phyloP scores from a whole-genome alignment of 2,113 vertebrate species.

The Campylomormyrus tamandua region DNA sequence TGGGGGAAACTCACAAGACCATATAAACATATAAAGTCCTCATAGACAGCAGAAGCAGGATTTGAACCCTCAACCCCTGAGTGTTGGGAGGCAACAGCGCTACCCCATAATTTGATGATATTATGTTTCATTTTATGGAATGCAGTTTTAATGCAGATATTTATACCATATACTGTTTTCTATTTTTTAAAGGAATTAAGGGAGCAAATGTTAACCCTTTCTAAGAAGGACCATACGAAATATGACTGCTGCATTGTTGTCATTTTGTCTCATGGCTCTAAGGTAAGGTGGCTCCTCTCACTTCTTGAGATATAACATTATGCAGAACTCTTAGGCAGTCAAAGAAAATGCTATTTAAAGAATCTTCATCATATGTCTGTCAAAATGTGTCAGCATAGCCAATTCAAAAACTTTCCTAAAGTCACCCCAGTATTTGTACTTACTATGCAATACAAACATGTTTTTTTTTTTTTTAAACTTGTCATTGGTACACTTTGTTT shows the following conservation, averaged over 20 bases:
- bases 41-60: not conserved
- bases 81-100: not conserved
- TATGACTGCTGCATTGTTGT: slow-evolving; percentile 84
- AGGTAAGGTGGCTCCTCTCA: slow-evolving; percentile 58
- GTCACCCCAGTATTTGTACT: not conserved
- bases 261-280: slow-evolving; percentile 85
- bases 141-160: not conserved
- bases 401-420: not conserved
- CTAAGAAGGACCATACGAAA: slow-evolving; percentile 60
- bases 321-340: not conserved
- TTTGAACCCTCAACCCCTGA: not conserved
- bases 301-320: not conserved
- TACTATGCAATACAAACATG: not conserved
- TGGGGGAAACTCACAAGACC: not conserved
- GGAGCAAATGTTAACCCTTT: slow-evolving; percentile 58
- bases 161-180: not conserved
- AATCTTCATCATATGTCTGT: not conserved
- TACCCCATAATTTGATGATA: not conserved
- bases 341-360: not conserved
- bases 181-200: slow-evolving; percentile 63
- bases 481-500: not conserved
- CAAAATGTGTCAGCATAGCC: not conserved
- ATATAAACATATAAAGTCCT: not conserved
- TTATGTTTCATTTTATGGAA: not conserved
- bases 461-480: not conserved